Conservation (phyloP, 2,113 vertebrate genomes). For the Cebidichthys violaceus region DNA sequence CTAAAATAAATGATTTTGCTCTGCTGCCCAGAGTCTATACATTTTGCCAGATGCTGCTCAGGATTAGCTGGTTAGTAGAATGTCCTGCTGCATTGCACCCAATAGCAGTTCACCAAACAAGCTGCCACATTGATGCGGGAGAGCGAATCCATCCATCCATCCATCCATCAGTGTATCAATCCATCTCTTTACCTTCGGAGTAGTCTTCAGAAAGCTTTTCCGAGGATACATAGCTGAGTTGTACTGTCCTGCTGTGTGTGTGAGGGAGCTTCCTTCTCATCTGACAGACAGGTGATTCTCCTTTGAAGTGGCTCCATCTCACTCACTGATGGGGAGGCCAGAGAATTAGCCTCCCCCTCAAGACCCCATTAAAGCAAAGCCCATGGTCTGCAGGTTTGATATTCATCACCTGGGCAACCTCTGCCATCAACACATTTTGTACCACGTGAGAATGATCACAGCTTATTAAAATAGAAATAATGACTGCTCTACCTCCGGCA, state of each 20-base stretch:
- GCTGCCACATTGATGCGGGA: slow-evolving; percentile 11
- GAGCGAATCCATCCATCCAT: slow-evolving; percentile 16
- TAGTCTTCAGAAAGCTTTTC: background rate
- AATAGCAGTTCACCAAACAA: slow-evolving; percentile 6
- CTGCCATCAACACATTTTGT: slow-evolving; percentile 79
- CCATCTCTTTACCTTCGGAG: slow-evolving; percentile 17
- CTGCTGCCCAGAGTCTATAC: slow-evolving; percentile 50
- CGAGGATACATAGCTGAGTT: slow-evolving; percentile 19
- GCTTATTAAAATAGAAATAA: slow-evolving; percentile 83
- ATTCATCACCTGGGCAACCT: slow-evolving; percentile 75
- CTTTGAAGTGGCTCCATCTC: slow-evolving; percentile 73
- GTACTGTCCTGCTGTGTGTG: slow-evolving; percentile 23
- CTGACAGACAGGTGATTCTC: slow-evolving; percentile 64
- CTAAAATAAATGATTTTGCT: slow-evolving; percentile 45
- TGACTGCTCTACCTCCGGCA: slow-evolving; percentile 81
- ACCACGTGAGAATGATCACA: slow-evolving; percentile 82
- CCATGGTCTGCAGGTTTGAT: slow-evolving; percentile 72
- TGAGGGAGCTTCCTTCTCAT: slow-evolving; percentile 43
- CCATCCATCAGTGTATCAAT: background rate
- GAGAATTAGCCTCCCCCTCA: slow-evolving; percentile 65
- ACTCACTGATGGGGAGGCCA: slow-evolving; percentile 67
- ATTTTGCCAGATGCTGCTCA: slow-evolving; percentile 39
- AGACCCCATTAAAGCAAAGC: slow-evolving; percentile 80
- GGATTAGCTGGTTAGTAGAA: slow-evolving; percentile 52
- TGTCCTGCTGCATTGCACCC: slow-evolving; percentile 38